Base-by-base conservation (phyloP, 2,797 vertebrate species). In the Gallirallus australis region DNA sequence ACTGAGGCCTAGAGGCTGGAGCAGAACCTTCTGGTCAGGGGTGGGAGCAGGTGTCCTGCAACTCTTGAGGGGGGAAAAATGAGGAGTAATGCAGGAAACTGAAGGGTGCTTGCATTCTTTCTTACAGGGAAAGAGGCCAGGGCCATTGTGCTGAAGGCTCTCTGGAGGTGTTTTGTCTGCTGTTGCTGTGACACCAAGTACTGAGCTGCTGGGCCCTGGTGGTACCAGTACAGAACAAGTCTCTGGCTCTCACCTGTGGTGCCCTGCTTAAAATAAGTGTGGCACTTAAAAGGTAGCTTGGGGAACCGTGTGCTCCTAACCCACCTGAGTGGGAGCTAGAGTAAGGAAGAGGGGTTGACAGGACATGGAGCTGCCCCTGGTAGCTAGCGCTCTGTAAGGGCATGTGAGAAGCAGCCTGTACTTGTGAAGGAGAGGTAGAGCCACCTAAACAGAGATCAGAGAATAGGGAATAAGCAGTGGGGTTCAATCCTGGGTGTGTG, bases 151-250 rank as follows among this genome's bases (percentile, higher is more conserved):
- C 42, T 21, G 12, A 6, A 23, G 8, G 33, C 47, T 40, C 27
- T 28, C 28, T 77, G 48, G 31, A 48, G 9, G 53, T 1, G 2
- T 30, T 42, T 42, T 65, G 71, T 15, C 31, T 57, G 16, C 25
- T 2, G 3, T 31, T 14, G 39, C 40, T 42, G 20, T 3, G 15
- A 25, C 23, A 15, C 35, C 0, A 0, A 45, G 25, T 18, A 21
- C 35, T 16, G 33, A 42, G 11, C 12, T 28, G 33, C 3, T 9
- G 11, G 37, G 53, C 18, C 4, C 8, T 3, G 33, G 20, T 64
- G 17, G 25, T 56, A 15, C 30, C 28, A 4, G 4, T 17, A 4
- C 0, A 15, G 68, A 35, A 33, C 19, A 11, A 27, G 12, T 20
- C 5, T 0, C 30, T 20, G 35, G 45, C 40, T 17, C 52, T 40